Evolutionary conservation across 2,888 invertebrate species (phyloP), one percentile per base, ranked within the genome.

Genomic region (Hirtodrosophila confusa): DNA sequence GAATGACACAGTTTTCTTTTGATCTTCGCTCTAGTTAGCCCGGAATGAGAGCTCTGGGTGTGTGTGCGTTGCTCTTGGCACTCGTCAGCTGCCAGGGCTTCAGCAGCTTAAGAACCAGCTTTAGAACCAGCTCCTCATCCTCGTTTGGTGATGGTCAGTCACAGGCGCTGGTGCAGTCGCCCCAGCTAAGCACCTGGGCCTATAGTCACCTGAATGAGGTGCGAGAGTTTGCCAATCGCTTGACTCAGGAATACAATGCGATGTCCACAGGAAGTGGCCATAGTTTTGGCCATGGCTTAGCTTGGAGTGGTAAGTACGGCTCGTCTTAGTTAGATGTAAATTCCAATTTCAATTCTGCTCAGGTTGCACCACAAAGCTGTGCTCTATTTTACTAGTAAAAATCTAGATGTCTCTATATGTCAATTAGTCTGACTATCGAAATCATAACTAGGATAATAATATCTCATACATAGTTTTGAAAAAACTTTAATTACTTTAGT

Each of bases 201-300:
- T 75, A 88, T 29, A 67, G 53, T 2, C 89, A 91, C 56, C 79
- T 87, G 40, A 78, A 80, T 33, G 90, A 89, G 41, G 86, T 91
- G 23, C 80, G 88, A 4, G 82, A 88, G 44, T 75, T 91, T 50
- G 90, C 91, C 6, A 88, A 89, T 43, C 82, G 80, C 9, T 58
- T 91, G 41, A 83, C 89, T 4, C 80, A 87, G 58, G 88, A 89
- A 61, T 91, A 89, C 44, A 91, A 90, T 69, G 62, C 72, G 7
- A 70, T 88, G 57, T 89, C 90, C 0, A 68, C 82, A 3, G 88
- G 89, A 29, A 64, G 74, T 4, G 75, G 66, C 31, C 60, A 27
- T 9, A 24, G 47, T 3, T 36, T 67, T 10, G 75, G 35, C 7
- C 73, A 66, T 45, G 48, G 77, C 29, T 60, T 69, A 0, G 58